phyloP scores from a whole-genome alignment of 1,140 invertebrate genomes.

The Euborellia annulipes region DNA sequence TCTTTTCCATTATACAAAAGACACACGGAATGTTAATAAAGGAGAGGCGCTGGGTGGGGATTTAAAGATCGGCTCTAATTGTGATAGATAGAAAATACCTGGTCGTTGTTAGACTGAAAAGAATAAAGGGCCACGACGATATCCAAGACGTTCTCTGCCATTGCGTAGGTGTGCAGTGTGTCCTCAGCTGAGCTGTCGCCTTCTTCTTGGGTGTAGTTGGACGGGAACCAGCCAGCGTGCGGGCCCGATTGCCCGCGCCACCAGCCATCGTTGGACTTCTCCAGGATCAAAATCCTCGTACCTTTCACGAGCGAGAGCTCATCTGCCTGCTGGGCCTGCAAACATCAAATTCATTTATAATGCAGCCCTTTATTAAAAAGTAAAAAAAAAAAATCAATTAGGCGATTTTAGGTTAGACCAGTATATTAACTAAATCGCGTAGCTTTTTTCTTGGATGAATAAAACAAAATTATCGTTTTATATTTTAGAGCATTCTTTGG shows the following conservation, averaged over 20 bases:
- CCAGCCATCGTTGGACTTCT: conserved; percentile 99
- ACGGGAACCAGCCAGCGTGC: conserved; percentile 88
- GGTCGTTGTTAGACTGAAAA: conserved; percentile 88
- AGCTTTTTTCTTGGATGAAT: too few species aligned
- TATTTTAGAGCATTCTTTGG: too few species aligned
- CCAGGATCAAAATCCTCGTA: conserved; percentile 81
- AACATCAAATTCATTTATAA: neutral
- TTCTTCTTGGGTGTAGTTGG: conserved; percentile 93
- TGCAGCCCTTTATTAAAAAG: too few species aligned
- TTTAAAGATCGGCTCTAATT: too few species aligned
- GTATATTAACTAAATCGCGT: too few species aligned
- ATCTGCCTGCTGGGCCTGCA: conserved; percentile 78
- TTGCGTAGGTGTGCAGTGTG: conserved; percentile 75
- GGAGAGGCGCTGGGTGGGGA: too few species aligned
- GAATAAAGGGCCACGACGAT: conserved; percentile 89
- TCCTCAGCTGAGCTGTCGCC: conserved; percentile 50
- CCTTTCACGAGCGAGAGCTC: conserved; percentile 88
- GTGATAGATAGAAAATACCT: too few species aligned
- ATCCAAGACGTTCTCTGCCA: conserved; percentile 84
- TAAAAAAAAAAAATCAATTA: too few species aligned
- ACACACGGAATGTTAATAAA: too few species aligned
- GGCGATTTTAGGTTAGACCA: too few species aligned
- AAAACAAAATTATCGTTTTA: too few species aligned
- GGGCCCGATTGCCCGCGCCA: conserved; percentile 86
- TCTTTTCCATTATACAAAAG: too few species aligned